Evolutionary conservation across 1,140 invertebrate species (phyloP).

Genomic region (Marisa cornuarietis): DNA sequence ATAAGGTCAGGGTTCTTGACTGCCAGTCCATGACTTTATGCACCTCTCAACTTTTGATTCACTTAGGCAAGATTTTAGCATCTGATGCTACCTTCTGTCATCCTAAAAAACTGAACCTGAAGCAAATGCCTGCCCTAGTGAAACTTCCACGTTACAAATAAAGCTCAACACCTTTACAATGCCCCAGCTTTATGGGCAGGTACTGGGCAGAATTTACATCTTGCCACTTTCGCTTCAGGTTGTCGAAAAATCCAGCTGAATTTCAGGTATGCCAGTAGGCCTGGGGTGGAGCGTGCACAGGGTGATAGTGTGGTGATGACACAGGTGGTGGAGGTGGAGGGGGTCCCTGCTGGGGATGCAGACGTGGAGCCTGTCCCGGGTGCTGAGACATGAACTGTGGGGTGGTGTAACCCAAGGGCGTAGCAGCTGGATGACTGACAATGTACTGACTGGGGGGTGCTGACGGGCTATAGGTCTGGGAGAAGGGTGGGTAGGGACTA

Average conservation of each 20-base stretch:
- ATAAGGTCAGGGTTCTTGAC: no score
- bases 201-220: no score
- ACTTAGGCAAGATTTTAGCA: no score
- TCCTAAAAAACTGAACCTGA: no score
- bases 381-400: constrained; percentile 11
- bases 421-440: background rate
- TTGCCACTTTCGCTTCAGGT: no score
- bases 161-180: background rate
- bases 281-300: constrained; percentile 3
- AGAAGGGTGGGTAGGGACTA: constrained; percentile 12
- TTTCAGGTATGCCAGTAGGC: constrained; percentile 18
- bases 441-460: constrained; percentile 13
- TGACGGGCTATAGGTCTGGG: constrained; percentile 16
- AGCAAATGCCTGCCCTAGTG: no score
- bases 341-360: background rate
- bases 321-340: constrained; percentile 17
- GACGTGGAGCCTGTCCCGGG: background rate
- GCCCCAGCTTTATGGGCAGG: no score
- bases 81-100: no score
- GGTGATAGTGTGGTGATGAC: constrained; percentile 17
- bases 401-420: background rate
- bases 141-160: no score
- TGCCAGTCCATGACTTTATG: no score
- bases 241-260: no score
- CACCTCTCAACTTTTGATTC: no score